These are phyloP conservation scores for Ceyx erithaca DNA, from an alignment of 2,797 vertebrate genomes.

Conservation along the genomic window DNA sequence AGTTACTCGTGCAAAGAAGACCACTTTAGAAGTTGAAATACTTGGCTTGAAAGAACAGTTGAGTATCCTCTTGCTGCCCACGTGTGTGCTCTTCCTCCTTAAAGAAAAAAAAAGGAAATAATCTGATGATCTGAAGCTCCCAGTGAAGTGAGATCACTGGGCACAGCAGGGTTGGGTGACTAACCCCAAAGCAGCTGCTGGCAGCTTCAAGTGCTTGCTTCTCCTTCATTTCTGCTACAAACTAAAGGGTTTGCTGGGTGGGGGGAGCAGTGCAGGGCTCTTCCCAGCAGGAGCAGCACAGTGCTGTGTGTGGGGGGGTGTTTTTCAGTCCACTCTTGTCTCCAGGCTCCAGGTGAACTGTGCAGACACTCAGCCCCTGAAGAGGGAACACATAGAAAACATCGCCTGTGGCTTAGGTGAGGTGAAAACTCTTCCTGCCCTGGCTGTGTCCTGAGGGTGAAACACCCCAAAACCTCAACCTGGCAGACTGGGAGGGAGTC, in stretches of 20 bases:
- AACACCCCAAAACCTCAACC: fast-evolving
- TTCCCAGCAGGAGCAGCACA: not conserved
- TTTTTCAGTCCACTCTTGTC: not conserved
- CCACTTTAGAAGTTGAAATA: slow-evolving; percentile 72
- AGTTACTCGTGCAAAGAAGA: not conserved
- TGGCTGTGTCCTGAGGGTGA: too few species aligned
- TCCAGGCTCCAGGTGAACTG: slow-evolving; percentile 67
- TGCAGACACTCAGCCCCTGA: not conserved
- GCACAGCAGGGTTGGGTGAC: not conserved
- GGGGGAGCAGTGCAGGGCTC: fast-evolving
- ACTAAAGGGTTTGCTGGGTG: too few species aligned
- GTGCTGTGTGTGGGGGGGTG: fast-evolving
- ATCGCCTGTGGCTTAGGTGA: slow-evolving; percentile 73
- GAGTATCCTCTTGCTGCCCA: slow-evolving; percentile 12
- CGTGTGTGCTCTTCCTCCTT: not conserved
- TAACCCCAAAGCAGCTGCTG: fast-evolving
- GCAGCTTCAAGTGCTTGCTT: not conserved
- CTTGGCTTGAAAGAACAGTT: slow-evolving; percentile 77
- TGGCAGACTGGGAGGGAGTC: too few species aligned
- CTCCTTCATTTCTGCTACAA: not conserved
- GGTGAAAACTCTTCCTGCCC: not conserved
- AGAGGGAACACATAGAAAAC: slow-evolving; percentile 47
- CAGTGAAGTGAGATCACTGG: too few species aligned
- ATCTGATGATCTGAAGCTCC: not conserved
- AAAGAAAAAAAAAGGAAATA: not conserved